Evolutionary conservation across 2,113 vertebrate species (phyloP), one percentile per base, ranked within the genome.

Genomic region (Polyodon spathula): DNA sequence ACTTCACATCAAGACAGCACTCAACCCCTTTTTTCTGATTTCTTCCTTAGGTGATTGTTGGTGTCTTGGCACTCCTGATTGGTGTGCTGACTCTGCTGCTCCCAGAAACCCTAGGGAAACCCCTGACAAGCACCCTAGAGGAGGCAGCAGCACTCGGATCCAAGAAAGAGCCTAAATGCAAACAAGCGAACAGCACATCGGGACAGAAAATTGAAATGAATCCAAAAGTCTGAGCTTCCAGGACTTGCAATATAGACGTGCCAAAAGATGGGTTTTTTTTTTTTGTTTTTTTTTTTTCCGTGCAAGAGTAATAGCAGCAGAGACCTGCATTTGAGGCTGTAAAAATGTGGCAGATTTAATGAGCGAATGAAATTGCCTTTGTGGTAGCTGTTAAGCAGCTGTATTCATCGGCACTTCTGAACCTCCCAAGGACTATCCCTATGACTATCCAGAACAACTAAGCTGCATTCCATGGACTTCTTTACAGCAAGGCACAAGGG

Each of bases 41-140:
- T 81, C 67, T 71, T 17, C 68, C 81, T 59, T 63, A 97, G 94
- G 64, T 95, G 58, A 83, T 93, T 27, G 86, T 95, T 66, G 93
- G 90, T 65, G 79, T 90, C 67, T 81, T 95, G 79, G 83, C 92
- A 17, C 88, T 95, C 43, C 51, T 91, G 56, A 85, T 91, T 41
- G 93, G 91, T 68, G 48, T 92, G 51, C 76, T 96, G 71, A 87
- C 92, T 0, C 37, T 92, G 63, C 67, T 84, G 68, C 86, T 97
- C 64, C 94, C 92, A 0, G 94, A 97, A 82, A 97, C 93, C 11
- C 79, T 90, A 10, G 87, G 91, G 64, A 81, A 78, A 70, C 91
- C 90, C 14, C 65, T 97, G 66, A 84, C 81, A 62, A 88, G 78
- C 63, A 93, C 92, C 5, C 78, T 94, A 82, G 78, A 80, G 68